These are phyloP conservation scores for Ferdinandea cuprea DNA, from an alignment of 2,888 invertebrate genomes.

Conservation along the genomic window DNA sequence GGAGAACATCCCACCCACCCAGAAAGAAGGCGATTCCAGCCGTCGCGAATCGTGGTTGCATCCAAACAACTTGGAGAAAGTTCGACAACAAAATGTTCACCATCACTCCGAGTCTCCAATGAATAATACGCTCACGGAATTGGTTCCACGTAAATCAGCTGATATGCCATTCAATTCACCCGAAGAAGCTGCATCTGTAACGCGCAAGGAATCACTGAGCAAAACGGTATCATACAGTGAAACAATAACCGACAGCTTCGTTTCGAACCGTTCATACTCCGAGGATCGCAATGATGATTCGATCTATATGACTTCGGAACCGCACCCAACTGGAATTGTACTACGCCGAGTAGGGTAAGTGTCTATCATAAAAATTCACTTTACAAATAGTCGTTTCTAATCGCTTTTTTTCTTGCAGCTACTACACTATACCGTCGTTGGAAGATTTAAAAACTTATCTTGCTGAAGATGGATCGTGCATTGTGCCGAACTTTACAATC, in stretches of 20 bases:
- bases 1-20: slow-evolving; percentile 70
- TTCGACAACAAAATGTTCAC: slow-evolving; percentile 79
- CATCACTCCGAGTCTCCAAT: slow-evolving; percentile 75
- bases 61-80: slow-evolving; percentile 81
- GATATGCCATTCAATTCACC: slow-evolving; percentile 78
- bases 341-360: slow-evolving; percentile 87
- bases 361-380: background rate
- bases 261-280: slow-evolving; percentile 77
- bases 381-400: no score
- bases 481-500: slow-evolving; percentile 93
- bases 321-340: slow-evolving; percentile 90
- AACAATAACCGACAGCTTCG: slow-evolving; percentile 78
- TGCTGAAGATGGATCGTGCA: slow-evolving; percentile 89
- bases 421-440: slow-evolving; percentile 94
- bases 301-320: slow-evolving; percentile 77
- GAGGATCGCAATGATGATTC: slow-evolving; percentile 76
- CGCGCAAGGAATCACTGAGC: slow-evolving; percentile 69
- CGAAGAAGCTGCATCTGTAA: slow-evolving; percentile 77
- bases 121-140: slow-evolving; percentile 81
- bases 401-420: slow-evolving; percentile 81
- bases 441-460: slow-evolving; percentile 90
- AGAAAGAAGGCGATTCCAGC: slow-evolving; percentile 75
- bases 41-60: slow-evolving; percentile 82
- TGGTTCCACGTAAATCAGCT: slow-evolving; percentile 80
- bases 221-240: slow-evolving; percentile 76